phyloP scores from a whole-genome alignment of 2,113 vertebrate species.

The Ramphastos sulfuratus region DNA sequence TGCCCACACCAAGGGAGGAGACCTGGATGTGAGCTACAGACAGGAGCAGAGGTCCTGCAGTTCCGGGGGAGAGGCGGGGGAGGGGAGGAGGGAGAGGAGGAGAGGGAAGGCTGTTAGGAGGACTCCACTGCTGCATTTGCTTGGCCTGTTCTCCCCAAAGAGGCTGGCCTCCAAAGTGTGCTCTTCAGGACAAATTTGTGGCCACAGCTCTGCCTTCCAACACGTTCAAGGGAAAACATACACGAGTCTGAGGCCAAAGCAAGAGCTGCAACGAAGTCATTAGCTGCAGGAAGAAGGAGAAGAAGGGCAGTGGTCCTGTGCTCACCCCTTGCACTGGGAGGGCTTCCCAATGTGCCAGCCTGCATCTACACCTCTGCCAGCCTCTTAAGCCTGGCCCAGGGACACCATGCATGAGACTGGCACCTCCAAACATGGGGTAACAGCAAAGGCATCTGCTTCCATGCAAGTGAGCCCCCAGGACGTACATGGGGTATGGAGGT shows the following conservation, averaged over 20 bases:
- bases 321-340: background rate
- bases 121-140: background rate
- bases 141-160: background rate
- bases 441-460: background rate
- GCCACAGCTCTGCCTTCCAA: background rate
- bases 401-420: accelerated
- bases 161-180: background rate
- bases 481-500: background rate
- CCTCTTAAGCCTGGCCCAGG: background rate
- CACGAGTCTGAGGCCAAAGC: background rate
- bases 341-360: background rate
- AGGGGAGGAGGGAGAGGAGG: background rate
- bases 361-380: background rate
- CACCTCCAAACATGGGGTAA: background rate
- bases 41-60: background rate
- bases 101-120: background rate
- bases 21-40: background rate
- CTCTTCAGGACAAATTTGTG: background rate
- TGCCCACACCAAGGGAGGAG: background rate
- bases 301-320: background rate
- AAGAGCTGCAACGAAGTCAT: background rate
- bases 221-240: background rate
- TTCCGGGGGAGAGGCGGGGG: background rate
- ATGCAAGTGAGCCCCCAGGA: background rate
- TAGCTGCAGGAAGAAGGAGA: background rate